A percentile compares a stretch with the other conserved stretches of the same genome.
Evolutionary conservation across 2,113 vertebrate genomes (phyloP).

Genomic region (Antennarius striatus): DNA sequence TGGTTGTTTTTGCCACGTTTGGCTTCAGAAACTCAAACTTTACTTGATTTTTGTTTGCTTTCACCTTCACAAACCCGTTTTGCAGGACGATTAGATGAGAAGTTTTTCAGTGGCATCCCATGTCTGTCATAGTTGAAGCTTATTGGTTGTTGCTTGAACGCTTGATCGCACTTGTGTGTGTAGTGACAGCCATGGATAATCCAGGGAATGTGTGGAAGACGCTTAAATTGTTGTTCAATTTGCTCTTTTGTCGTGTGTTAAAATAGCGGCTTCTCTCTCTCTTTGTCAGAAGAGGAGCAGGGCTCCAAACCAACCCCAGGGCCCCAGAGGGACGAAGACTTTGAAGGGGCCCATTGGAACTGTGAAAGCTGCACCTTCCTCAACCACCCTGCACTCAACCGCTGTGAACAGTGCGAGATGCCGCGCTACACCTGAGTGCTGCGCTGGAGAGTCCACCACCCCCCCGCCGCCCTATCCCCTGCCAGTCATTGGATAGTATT

Average conservation of each 20-base stretch:
- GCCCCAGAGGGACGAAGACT: slow-evolving; percentile 93
- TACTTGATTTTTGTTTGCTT: neutral
- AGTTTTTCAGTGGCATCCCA: neutral
- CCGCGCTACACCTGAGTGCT: slow-evolving; percentile 92
- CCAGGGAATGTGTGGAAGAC: neutral
- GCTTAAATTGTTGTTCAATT: neutral
- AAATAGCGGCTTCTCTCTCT: neutral
- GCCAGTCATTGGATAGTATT: slow-evolving; percentile 58
- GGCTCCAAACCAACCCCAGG: slow-evolving; percentile 74
- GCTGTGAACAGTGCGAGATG: slow-evolving; percentile 99
- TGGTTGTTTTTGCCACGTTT: neutral
- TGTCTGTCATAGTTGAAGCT: slow-evolving; percentile 16
- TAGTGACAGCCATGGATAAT: slow-evolving; percentile 22
- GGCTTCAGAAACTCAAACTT: slow-evolving; percentile 7
- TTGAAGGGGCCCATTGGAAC: slow-evolving; percentile 97
- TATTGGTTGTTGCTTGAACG: slow-evolving; percentile 14
- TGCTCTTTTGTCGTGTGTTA: neutral
- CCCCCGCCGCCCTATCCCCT: no score
- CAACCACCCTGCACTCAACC: slow-evolving; percentile 97
- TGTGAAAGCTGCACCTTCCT: slow-evolving; percentile 99
- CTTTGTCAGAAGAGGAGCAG: slow-evolving; percentile 62
- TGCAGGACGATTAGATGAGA: slow-evolving; percentile 22
- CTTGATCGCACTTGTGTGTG: neutral
- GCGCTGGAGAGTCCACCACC: slow-evolving; percentile 35
- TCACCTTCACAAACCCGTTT: slow-evolving; percentile 7